Evolutionary conservation across 2,888 invertebrate species (phyloP), one percentile per base, ranked within the genome.

Genomic region (Drepana falcataria): DNA sequence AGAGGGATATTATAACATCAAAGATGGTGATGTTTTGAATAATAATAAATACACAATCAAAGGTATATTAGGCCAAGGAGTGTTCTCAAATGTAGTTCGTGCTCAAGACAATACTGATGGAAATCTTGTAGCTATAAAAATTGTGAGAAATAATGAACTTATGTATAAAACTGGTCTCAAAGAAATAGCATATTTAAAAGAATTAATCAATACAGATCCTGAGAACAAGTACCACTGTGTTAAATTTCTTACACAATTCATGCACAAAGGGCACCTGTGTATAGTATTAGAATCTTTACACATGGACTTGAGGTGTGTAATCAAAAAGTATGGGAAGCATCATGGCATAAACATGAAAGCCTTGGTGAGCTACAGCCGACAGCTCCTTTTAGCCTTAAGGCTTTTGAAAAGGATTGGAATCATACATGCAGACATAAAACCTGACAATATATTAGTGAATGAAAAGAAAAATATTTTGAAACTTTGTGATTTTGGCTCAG

Each of bases 401-500:
- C 92, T 99, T 51, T 91, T 99, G 55, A 98, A 98, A 82, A 97
- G 97, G 84, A 95, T 98, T 65, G 97, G 96, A 66, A 97, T 99
- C 67, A 91, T 99, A 54, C 99, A 99, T 92, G 99, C 98, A 73
- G 99, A 99, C 86, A 98, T 99, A 71, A 99, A 99, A 85, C 99
- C 99, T 7, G 99, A 99, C 83, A 99, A 99, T 85, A 99, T 99
- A 85, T 92, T 99, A 85, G 99, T 99, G 21, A 99, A 98, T 91
- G 99, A 99, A 84, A 97, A 96, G 79, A 99, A 99, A 88, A 92
- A 98, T 79, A 94, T 97, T 56, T 86, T 99, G 71, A 99, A 99
- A 87, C 90, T 99, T 49, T 99, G 99, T 87, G 99, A 99, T 93
- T 99, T 99, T 92, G 99, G 99, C 34, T 99, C 99, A 2, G 98